phyloP scores from a whole-genome alignment of 2,888 invertebrate genomes.

The Sisyra terminalis region DNA sequence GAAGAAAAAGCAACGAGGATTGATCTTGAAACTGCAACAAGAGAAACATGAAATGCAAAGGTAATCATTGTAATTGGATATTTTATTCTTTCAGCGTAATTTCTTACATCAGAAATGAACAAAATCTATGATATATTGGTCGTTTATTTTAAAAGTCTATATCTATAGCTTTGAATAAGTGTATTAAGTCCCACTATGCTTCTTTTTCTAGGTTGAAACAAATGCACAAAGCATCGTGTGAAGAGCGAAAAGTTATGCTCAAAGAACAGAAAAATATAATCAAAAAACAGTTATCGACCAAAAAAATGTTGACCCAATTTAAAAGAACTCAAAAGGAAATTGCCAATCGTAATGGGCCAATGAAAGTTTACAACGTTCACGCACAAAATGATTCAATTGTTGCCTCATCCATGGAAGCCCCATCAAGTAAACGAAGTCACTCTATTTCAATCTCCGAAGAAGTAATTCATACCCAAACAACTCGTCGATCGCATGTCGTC shows the following conservation, averaged over 20 bases:
- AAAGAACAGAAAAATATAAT: slow-evolving; percentile 35
- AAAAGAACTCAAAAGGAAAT: slow-evolving; percentile 28
- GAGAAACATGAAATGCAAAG: slow-evolving; percentile 51
- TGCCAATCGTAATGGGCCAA: slow-evolving; percentile 28
- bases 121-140: too few species aligned
- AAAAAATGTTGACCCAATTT: slow-evolving; percentile 30
- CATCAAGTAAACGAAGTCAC: slow-evolving; percentile 1
- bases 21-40: slow-evolving; percentile 45
- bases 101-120: too few species aligned
- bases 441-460: slow-evolving; percentile 4
- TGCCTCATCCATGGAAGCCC: slow-evolving; percentile 16
- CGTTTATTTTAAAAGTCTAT: too few species aligned
- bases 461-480: not conserved
- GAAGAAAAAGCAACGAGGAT: slow-evolving; percentile 48
- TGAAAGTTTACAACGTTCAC: slow-evolving; percentile 32
- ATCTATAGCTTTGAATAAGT: too few species aligned
- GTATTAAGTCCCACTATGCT: too few species aligned
- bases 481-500: not conserved
- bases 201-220: slow-evolving; percentile 30
- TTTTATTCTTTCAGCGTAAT: too few species aligned
- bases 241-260: slow-evolving; percentile 32
- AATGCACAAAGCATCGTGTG: slow-evolving; percentile 33
- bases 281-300: slow-evolving; percentile 31
- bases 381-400: slow-evolving; percentile 23
- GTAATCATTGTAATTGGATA: too few species aligned